These are phyloP conservation scores for Hyposmocoma kahamanoa DNA, from an alignment of 1,140 invertebrate genomes.

Conservation along the genomic window DNA sequence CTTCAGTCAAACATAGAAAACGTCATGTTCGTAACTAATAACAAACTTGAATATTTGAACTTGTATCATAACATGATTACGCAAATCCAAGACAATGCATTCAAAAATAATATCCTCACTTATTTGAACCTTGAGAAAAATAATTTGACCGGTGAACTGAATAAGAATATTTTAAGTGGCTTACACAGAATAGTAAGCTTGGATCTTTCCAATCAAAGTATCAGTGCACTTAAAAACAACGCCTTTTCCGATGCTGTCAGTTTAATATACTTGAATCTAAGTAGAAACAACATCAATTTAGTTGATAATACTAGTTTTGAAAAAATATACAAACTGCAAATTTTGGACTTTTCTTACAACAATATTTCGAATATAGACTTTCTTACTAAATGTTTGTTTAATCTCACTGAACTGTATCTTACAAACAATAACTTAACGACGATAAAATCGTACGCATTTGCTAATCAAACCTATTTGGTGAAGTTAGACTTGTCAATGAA, in stretches of 20 bases:
- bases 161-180: constrained; percentile 31
- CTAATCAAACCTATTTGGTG: constrained; percentile 28
- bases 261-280: constrained; percentile 38
- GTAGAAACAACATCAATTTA: constrained; percentile 31
- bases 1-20: constrained; percentile 34
- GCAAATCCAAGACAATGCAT: constrained; percentile 34
- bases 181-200: constrained; percentile 27
- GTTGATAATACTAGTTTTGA: constrained; percentile 33
- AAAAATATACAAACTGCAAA: constrained; percentile 12
- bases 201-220: constrained; percentile 37
- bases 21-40: constrained; percentile 37
- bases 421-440: constrained; percentile 35
- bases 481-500: constrained; percentile 47
- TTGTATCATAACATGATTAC: constrained; percentile 42
- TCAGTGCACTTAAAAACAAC: constrained; percentile 26
- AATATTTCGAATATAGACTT: constrained; percentile 32
- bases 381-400: constrained; percentile 27
- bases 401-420: constrained; percentile 37
- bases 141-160: constrained; percentile 31
- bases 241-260: constrained; percentile 31
- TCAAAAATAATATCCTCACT: constrained; percentile 30
- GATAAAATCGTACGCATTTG: constrained; percentile 26
- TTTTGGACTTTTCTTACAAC: constrained; percentile 49
- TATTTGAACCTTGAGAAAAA: constrained; percentile 45
- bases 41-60: constrained; percentile 34